Percentiles rank a stretch among this genome's conserved stretches.
Conservation (phyloP, 2,888 invertebrate genomes). For the Cepaea hortensis region DNA sequence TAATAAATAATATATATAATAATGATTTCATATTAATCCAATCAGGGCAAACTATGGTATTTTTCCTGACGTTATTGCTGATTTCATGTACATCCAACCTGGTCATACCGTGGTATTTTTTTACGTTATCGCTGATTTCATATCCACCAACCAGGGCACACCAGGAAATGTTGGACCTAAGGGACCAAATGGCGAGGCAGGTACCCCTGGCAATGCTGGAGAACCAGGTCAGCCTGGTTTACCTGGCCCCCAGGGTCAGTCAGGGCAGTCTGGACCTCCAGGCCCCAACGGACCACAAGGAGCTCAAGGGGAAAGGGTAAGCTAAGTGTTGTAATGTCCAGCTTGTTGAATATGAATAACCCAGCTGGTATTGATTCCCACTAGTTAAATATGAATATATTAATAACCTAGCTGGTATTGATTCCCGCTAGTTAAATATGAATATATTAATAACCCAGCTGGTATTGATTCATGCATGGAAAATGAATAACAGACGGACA, state of each 20-base stretch:
- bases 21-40: no score
- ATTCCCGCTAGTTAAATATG: no score
- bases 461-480: no score
- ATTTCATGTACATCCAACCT: no score
- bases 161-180: constrained; percentile 58
- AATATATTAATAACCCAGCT: no score
- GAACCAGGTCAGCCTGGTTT: constrained; percentile 67
- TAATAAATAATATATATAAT: no score
- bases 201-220: constrained; percentile 78
- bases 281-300: constrained; percentile 63
- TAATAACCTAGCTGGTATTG: no score
- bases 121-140: background rate
- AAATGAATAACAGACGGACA: no score
- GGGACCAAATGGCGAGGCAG: constrained; percentile 55
- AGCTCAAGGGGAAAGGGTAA: constrained; percentile 56
- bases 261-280: constrained; percentile 61
- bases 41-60: no score
- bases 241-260: constrained; percentile 76
- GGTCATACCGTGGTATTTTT: background rate
- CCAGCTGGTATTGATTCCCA: no score
- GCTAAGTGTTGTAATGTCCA: background rate
- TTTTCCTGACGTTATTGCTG: no score
- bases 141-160: constrained; percentile 52
- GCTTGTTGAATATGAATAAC: background rate
- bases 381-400: no score